Conservation (phyloP, 2,113 vertebrate genomes). For the Mobula birostris region DNA sequence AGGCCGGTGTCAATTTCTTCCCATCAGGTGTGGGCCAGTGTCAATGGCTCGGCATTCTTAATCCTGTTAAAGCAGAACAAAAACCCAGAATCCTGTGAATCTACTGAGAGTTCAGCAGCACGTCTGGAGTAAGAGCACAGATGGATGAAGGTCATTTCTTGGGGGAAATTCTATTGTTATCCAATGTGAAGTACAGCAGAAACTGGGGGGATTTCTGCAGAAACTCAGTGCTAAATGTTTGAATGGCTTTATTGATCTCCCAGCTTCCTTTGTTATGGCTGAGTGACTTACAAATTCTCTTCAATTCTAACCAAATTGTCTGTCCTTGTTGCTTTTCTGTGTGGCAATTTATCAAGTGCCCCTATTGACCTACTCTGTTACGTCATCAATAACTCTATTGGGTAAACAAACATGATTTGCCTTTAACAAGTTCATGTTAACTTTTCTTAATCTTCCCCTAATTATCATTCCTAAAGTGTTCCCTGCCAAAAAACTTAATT, state of each 20-base stretch:
- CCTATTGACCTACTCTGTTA: too few species aligned
- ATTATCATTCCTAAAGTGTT: too few species aligned
- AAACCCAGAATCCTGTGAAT: not conserved
- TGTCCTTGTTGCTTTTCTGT: too few species aligned
- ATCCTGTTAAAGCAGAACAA: not conserved
- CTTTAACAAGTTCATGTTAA: too few species aligned
- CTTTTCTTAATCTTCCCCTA: too few species aligned
- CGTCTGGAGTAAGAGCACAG: not conserved
- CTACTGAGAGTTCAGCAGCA: not conserved
- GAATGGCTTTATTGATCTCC: not conserved
- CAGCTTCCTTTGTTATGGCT: not conserved
- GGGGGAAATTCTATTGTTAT: not conserved
- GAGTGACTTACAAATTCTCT: not conserved
- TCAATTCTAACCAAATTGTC: not conserved
- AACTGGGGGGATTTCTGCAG: not conserved
- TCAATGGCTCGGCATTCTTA: not conserved
- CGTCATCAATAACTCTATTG: too few species aligned
- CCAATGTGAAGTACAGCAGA: not conserved
- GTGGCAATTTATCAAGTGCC: too few species aligned
- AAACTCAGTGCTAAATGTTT: not conserved
- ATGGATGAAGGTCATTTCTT: not conserved
- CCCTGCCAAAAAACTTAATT: too few species aligned
- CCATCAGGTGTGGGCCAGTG: not conserved
- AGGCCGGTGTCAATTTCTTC: not conserved
- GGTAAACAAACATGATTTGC: too few species aligned